Evolutionary conservation across 1,140 invertebrate genomes (phyloP).

Genomic region (Vanessa tameamea): DNA sequence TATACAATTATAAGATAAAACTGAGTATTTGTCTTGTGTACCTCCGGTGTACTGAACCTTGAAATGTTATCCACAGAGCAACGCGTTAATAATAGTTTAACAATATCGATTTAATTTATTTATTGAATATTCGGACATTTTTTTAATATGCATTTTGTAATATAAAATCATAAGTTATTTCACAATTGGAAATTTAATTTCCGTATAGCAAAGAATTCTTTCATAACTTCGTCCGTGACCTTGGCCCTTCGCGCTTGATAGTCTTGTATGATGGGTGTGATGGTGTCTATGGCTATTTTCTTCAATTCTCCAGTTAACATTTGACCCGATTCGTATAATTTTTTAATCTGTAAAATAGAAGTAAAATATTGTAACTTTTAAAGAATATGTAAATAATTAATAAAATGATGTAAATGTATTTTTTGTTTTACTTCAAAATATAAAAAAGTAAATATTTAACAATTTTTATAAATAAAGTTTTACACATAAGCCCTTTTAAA

Average conservation of each 20-base stretch:
- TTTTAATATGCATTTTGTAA: neutral
- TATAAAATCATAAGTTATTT: neutral
- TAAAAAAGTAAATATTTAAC: too few relatives aligned
- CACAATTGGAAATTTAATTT: constrained; percentile 84
- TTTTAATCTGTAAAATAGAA: constrained; percentile 69
- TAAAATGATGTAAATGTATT: too few relatives aligned
- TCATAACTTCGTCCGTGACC: constrained; percentile 93
- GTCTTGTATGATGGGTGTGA: constrained; percentile 87
- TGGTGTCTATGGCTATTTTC: constrained; percentile 90
- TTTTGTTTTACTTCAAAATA: too few relatives aligned
- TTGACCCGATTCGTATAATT: constrained; percentile 94
- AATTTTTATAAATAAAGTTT: too few relatives aligned
- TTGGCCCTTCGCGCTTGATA: constrained; percentile 91
- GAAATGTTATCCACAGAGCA: too few relatives aligned
- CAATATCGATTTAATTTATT: neutral
- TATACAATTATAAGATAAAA: too few relatives aligned
- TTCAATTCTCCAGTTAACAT: constrained; percentile 97
- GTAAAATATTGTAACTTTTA: neutral
- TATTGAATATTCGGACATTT: neutral
- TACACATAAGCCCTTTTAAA: too few relatives aligned
- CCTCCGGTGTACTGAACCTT: too few relatives aligned
- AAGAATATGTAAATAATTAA: too few relatives aligned
- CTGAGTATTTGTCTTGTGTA: too few relatives aligned
- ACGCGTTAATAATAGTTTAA: neutral
- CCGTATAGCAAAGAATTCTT: constrained; percentile 92